phyloP scores from a whole-genome alignment of 2,113 vertebrate genomes.

The Ceuthmochares aereus region DNA sequence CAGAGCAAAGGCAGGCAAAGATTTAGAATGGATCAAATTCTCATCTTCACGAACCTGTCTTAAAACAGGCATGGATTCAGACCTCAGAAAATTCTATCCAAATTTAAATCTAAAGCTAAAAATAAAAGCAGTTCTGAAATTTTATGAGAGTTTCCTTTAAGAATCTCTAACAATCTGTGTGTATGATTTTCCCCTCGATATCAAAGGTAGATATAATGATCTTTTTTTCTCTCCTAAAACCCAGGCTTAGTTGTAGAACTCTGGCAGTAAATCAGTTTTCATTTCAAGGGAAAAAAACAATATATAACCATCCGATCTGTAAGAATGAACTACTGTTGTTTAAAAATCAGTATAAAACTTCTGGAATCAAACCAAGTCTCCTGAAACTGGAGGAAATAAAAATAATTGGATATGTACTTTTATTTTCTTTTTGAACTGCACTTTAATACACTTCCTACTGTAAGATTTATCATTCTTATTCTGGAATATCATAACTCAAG shows the following conservation, averaged over 20 bases:
- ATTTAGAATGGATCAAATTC: not conserved
- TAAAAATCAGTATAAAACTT: not conserved
- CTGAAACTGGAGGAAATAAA: not conserved
- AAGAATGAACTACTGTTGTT: not conserved
- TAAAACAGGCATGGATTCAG: not conserved
- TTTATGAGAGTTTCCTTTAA: not conserved
- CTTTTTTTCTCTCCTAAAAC: not conserved
- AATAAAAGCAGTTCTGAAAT: not conserved
- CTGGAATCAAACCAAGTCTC: not conserved
- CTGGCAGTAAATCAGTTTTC: not conserved
- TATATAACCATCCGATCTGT: not conserved
- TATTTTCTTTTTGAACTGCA: not conserved
- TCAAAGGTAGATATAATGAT: not conserved
- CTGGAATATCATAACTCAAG: not conserved
- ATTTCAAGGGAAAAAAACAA: not conserved
- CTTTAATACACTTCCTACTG: not conserved
- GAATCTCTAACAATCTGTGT: not conserved
- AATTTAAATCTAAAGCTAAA: not conserved
- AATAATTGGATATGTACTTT: not conserved
- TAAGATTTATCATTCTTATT: not conserved
- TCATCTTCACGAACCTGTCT: not conserved
- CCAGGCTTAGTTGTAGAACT: not conserved
- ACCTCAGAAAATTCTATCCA: not conserved
- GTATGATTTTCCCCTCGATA: not conserved
- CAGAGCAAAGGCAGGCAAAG: not conserved